Percentiles rank a stretch among this genome's conserved stretches.
These are phyloP conservation scores for Dromas ardeola DNA, from an alignment of 2,113 vertebrate species.

Conservation along the genomic window DNA sequence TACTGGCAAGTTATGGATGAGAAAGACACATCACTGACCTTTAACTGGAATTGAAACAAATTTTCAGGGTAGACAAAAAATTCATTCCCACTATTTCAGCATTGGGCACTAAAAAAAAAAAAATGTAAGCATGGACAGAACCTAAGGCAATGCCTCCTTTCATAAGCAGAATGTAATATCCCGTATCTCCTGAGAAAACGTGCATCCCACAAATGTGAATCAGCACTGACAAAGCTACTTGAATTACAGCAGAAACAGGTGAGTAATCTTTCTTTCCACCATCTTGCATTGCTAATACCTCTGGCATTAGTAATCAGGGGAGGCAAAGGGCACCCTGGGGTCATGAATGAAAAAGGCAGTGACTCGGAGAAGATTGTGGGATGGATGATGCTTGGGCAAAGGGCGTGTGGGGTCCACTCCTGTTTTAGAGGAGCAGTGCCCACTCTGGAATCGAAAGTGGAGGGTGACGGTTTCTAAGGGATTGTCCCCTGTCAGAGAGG, in stretches of 20 bases:
- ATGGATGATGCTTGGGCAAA: neutral
- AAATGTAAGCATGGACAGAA: neutral
- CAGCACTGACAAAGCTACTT: neutral
- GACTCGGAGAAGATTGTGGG: neutral
- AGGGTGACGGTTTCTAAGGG: neutral
- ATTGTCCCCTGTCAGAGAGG: neutral
- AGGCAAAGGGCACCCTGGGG: neutral
- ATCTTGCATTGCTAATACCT: neutral
- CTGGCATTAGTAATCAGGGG: neutral
- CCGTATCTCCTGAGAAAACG: neutral
- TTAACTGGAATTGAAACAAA: neutral
- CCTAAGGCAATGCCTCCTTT: neutral
- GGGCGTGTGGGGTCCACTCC: neutral
- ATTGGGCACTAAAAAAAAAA: neutral
- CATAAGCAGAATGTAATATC: neutral
- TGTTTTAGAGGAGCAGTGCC: neutral
- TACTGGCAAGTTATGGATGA: neutral
- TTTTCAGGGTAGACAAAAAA: neutral
- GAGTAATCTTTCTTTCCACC: constrained; percentile 7
- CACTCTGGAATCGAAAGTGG: neutral
- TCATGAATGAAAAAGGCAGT: neutral
- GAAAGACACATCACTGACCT: neutral
- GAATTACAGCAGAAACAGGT: neutral
- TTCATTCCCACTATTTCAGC: neutral
- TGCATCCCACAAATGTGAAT: constrained; percentile 1